Evolutionary conservation across 2,113 vertebrate genomes (phyloP), one percentile per base, ranked within the genome.

Genomic region (Gymnobelideus leadbeateri): DNA sequence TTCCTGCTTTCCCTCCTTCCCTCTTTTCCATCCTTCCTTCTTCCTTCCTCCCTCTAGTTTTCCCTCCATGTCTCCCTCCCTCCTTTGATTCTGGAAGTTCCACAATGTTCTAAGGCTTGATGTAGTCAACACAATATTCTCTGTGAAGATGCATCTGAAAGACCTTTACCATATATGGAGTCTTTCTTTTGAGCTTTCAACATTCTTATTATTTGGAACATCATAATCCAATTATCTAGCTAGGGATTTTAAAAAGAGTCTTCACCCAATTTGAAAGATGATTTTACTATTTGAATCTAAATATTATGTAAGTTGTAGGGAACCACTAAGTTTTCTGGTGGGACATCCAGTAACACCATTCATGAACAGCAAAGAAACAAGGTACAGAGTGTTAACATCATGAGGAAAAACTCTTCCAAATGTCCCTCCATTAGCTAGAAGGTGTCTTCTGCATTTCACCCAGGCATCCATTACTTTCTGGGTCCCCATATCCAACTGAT

Each of bases 141-240:
- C 68, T 84, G 16, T 43, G 68, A 43, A 84, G 19, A 84, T 43
- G 19, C 7, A 43, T 43, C 19, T 84, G 68, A 84, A 84, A 21
- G 19, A 84, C 16, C 16, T 84, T 84, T 21, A 84, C 37, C 19
- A 84, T 21, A 21, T 84, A 68, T 21, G 90, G 12, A 51, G 24
- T 96, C 89, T 55, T 84, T 37, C 47, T 50, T 51, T 89, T 94
- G 89, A 51, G 3, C 91, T 92, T 43, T 92, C 6, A 28, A 91
- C 57, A 53, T 94, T 96, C 55, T 95, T 91, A 16, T 24, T 92
- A 12, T 55, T 96, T 89, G 89, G 50, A 94, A 21, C 50, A 91
- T 91, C 51, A 89, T 57, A 53, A 37, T 94, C 24, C 54, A 89
- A 93, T 84, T 89, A 68, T 77, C 28, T 16, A 92, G 89, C 68